A percentile compares a stretch with the other conserved stretches of the same genome.
Conservation (phyloP, 2,888 invertebrate species). For the Teleiodes luculella region DNA sequence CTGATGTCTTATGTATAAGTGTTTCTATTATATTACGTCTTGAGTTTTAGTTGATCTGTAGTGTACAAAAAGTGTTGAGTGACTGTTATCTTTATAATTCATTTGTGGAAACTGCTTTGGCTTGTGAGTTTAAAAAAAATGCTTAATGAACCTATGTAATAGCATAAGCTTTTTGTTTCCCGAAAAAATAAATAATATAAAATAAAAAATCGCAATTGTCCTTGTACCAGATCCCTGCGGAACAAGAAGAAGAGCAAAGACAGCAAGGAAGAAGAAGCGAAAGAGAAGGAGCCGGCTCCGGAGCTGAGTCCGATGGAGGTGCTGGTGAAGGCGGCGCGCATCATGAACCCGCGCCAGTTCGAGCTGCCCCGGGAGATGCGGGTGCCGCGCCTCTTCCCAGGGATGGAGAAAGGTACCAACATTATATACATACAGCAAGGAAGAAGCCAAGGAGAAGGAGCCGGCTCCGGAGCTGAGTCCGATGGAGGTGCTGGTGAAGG, state of each 20-base stretch:
- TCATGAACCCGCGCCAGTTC: conserved; percentile 94
- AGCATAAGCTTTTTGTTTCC: too few species aligned
- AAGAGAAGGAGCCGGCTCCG: conserved; percentile 41
- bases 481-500: conserved; percentile 88
- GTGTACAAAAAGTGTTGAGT: too few species aligned
- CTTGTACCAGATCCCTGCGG: conserved; percentile 44
- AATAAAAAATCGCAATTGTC: too few species aligned
- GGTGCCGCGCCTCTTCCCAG: conserved; percentile 87
- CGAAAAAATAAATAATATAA: too few species aligned
- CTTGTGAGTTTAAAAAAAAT: too few species aligned
- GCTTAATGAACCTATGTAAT: too few species aligned
- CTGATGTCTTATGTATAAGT: too few species aligned
- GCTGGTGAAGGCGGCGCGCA: conserved; percentile 88
- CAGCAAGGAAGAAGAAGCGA: conserved; percentile 35
- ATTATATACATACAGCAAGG: conserved; percentile 16
- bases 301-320: conserved; percentile 84
- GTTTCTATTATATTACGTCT: too few species aligned
- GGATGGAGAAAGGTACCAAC: conserved; percentile 84
- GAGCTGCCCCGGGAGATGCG: conserved; percentile 90
- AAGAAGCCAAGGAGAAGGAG: conserved; percentile 39
- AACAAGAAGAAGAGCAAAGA: conserved; percentile 55
- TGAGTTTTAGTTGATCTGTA: too few species aligned
- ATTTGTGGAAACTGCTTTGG: too few species aligned
- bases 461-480: conserved; percentile 74
- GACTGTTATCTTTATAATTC: too few species aligned